These are phyloP conservation scores for Drosophila kuntzei DNA, from an alignment of 2,888 invertebrate species.

Conservation along the genomic window DNA sequence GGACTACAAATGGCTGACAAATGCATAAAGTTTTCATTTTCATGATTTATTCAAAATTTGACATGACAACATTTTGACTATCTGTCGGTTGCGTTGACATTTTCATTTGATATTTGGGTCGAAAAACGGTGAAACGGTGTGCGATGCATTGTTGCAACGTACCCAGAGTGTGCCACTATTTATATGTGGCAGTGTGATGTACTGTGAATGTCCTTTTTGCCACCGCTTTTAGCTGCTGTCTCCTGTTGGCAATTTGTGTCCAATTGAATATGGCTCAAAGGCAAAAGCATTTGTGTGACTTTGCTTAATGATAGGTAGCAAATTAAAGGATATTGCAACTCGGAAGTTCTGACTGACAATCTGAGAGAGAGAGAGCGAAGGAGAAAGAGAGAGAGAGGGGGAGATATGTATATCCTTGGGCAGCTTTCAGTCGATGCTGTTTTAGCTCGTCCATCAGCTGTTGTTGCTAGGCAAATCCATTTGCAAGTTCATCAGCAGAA, in stretches of 20 bases:
- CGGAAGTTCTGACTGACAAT: conserved; percentile 2
- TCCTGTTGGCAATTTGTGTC: conserved; percentile 44
- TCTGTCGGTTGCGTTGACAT: conserved; percentile 66
- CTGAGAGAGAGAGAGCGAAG: background rate
- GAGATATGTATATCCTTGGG: conserved; percentile 14
- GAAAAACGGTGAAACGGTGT: background rate
- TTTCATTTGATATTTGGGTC: conserved; percentile 57
- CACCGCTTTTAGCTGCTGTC: conserved; percentile 8
- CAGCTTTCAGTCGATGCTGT: conserved; percentile 12
- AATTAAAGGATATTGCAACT: conserved; percentile 49
- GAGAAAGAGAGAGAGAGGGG: background rate
- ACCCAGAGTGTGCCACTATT: too few species aligned
- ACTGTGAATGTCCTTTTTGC: conserved; percentile 5
- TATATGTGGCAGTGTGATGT: conserved; percentile 6
- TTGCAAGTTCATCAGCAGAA: conserved; percentile 54
- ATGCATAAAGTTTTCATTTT: conserved; percentile 75
- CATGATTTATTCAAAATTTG: conserved; percentile 75
- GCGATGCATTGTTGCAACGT: conserved; percentile 13
- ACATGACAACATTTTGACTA: conserved; percentile 74
- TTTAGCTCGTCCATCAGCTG: conserved; percentile 44
- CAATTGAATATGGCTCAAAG: conserved; percentile 45
- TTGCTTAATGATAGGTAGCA: conserved; percentile 57
- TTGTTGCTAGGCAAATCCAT: conserved; percentile 59
- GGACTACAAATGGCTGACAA: conserved; percentile 68
- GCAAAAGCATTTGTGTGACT: conserved; percentile 29